phyloP scores from a whole-genome alignment of 2,888 invertebrate genomes.

The Lithophane leautieri region DNA sequence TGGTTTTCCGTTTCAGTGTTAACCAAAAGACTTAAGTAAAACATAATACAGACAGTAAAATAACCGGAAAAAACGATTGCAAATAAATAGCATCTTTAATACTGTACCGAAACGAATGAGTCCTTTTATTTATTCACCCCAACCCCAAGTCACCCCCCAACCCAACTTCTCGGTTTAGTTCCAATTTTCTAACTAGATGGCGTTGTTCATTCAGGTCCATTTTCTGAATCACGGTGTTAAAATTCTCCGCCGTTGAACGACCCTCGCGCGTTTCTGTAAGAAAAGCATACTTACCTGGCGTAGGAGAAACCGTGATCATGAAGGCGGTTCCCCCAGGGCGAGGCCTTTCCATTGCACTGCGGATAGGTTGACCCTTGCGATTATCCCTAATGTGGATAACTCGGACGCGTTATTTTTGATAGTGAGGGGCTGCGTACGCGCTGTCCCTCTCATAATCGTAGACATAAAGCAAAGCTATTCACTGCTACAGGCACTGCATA shows the following conservation, averaged over 20 bases:
- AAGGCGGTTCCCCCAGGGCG: slow-evolving; percentile 40
- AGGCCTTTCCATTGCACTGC: slow-evolving; percentile 37
- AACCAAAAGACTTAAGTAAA: too few relatives aligned
- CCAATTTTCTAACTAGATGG: slow-evolving; percentile 28
- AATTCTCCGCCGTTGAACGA: slow-evolving; percentile 30
- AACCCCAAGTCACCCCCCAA: not conserved
- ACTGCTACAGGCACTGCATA: not conserved
- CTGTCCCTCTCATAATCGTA: slow-evolving; percentile 4
- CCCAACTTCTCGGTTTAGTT: not conserved
- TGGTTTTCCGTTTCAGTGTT: not conserved
- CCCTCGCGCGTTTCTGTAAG: not conserved
- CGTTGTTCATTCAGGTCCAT: slow-evolving; percentile 10
- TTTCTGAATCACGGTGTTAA: slow-evolving; percentile 42
- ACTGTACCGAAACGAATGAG: not conserved
- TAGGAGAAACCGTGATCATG: slow-evolving; percentile 40
- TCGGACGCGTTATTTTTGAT: slow-evolving; percentile 49
- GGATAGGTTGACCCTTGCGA: slow-evolving; percentile 40
- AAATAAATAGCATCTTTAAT: not conserved
- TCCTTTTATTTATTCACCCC: not conserved
- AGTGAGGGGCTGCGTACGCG: slow-evolving; percentile 48
- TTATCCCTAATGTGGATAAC: slow-evolving; percentile 43
- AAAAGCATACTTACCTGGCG: slow-evolving; percentile 43
- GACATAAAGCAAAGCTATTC: not conserved
- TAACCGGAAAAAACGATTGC: not conserved
- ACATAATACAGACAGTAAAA: not conserved